Conservation (phyloP, 2,113 vertebrate genomes). For the Cebidichthys violaceus region DNA sequence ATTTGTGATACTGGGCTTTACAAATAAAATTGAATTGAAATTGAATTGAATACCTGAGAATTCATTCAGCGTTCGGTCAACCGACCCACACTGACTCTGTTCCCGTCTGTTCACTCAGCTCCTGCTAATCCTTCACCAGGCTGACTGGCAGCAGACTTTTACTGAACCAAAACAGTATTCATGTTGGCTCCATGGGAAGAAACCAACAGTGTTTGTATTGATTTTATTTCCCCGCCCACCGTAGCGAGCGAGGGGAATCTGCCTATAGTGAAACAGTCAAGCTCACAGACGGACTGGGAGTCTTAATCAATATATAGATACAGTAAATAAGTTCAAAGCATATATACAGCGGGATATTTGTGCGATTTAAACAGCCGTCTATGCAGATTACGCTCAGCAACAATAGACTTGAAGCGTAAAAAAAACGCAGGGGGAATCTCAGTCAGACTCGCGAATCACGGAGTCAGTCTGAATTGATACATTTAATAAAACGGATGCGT, state of each 20-base stretch:
- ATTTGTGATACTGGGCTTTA: neutral
- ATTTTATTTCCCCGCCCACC: neutral
- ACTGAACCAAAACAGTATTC: neutral
- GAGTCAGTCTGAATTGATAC: neutral
- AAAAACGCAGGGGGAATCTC: too few species aligned
- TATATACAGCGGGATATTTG: neutral
- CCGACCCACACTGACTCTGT: neutral
- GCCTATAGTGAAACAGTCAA: neutral
- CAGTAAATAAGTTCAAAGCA: neutral
- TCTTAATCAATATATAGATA: neutral
- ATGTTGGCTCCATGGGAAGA: neutral
- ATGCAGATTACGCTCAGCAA: neutral
- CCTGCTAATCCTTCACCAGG: too few species aligned
- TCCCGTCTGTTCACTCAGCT: too few species aligned
- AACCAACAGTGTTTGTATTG: neutral
- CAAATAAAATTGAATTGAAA: neutral
- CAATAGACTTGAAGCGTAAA: neutral
- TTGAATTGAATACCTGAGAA: neutral
- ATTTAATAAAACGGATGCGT: neutral
- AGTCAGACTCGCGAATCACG: neutral
- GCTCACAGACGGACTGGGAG: neutral
- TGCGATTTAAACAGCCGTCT: neutral
- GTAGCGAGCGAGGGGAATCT: neutral
- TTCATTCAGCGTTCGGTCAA: neutral
- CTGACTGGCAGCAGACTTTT: neutral